Base-by-base conservation (phyloP, 2,797 vertebrate species). In the Carduelis carduelis region DNA sequence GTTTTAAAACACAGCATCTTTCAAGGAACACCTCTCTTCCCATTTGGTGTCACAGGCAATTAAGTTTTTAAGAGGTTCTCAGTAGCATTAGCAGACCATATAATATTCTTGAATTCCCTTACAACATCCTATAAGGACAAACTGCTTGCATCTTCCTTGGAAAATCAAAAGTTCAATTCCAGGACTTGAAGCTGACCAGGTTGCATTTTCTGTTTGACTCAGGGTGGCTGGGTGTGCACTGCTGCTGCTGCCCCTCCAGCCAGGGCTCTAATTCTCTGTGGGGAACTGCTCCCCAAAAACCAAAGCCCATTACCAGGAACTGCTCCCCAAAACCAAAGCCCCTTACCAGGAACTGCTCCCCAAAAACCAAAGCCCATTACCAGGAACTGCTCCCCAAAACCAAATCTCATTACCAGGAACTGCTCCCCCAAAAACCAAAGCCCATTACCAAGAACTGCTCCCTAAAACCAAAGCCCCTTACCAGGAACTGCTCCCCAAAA, bases 1-100 rank as follows among this genome's bases (percentile, higher is more conserved):
- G 61, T 96, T 94, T 80, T 78, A 90, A 93, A 96, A 87, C 65
- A 87, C 64, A 27, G 53, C 41, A 85, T 91, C 68, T 84, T 89
- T 68, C 92, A 90, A 92, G 78, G 83, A 83, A 93, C 87, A 89
- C 12, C 63, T 89, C 81, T 79, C 75, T 79, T 85, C 60, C 85
- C 85, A 69, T 94, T 94, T 86, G 35, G 83, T 96, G 89, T 93
- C 83, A 95, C 89, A 87, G 89, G 65, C 90, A 96, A 92, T 96
- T 96, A 89, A 87, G 83, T 81, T 93, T 93, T 92, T 89, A 95
- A 92, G 87, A 95, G 82, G 89, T 68, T 94, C 68, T 90, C 78
- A 92, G 92, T 20, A 87, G 71, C 87, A 90, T 80, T 93, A 93
- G 35, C 53, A 75, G 79, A 77, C 83, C 60, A 77, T 78, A 92